Conservation (phyloP, 2,888 invertebrate species). For the Drosophila paramelanica region DNA sequence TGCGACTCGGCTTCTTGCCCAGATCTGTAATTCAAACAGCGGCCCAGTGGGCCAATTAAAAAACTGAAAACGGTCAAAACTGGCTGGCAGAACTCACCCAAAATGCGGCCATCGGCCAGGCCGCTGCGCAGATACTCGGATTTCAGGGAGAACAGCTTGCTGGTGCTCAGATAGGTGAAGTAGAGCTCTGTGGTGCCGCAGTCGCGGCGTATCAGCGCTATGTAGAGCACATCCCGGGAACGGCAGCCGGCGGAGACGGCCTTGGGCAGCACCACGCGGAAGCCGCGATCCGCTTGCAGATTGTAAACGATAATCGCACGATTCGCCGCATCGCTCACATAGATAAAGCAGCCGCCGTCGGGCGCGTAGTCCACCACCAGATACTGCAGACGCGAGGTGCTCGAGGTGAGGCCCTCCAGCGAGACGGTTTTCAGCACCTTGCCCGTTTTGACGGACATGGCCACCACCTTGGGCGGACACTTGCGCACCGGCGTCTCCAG, state of each 20-base stretch:
- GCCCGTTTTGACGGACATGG: constrained; percentile 87
- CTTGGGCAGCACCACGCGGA: constrained; percentile 88
- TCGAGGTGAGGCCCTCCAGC: constrained; percentile 87
- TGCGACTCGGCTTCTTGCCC: constrained; percentile 87
- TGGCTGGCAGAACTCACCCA: constrained; percentile 84
- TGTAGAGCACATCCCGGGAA: constrained; percentile 88
- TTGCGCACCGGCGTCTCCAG: constrained; percentile 88
- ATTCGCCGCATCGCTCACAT: constrained; percentile 89
- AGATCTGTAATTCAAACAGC: constrained; percentile 82
- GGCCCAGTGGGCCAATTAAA: constrained; percentile 5
- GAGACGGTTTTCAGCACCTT: constrained; percentile 88
- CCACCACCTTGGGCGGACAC: constrained; percentile 90
- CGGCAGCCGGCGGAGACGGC: constrained; percentile 86
- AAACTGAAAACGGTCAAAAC: background rate
- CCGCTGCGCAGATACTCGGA: constrained; percentile 88
- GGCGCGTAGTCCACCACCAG: constrained; percentile 88
- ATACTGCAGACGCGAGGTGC: constrained; percentile 89
- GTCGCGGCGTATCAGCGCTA: constrained; percentile 87
- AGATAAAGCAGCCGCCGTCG: constrained; percentile 87
- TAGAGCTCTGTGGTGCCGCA: constrained; percentile 87
- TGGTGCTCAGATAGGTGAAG: constrained; percentile 88
- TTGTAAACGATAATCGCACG: constrained; percentile 89
- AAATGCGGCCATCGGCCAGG: constrained; percentile 86
- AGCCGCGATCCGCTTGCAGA: constrained; percentile 87
- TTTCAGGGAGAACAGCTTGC: constrained; percentile 88